phyloP scores from a whole-genome alignment of 2,797 vertebrate species.

The Sebastes steindachneri region DNA sequence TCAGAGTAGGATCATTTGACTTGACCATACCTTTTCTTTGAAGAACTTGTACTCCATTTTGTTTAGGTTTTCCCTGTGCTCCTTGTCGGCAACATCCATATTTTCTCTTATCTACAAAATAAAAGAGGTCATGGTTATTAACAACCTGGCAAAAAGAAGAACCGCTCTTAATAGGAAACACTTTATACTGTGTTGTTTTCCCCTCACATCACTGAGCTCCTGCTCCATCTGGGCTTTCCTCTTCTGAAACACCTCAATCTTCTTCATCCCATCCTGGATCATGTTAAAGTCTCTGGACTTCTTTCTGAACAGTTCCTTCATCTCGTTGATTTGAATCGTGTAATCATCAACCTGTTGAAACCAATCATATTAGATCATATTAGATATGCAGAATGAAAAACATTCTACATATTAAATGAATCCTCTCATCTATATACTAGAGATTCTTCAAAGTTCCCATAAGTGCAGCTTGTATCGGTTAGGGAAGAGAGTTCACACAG shows the following conservation, averaged over 20 bases:
- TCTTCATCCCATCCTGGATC: conserved; percentile 84
- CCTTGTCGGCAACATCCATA: conserved; percentile 78
- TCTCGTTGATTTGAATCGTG: conserved; percentile 73
- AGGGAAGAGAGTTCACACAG: conserved; percentile 57
- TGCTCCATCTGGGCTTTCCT: conserved; percentile 87
- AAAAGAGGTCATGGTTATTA: background rate
- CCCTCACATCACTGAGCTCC: conserved; percentile 84
- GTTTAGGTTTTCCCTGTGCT: conserved; percentile 82
- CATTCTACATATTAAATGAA: background rate
- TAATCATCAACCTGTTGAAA: conserved; percentile 80
- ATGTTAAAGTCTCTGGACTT: conserved; percentile 83
- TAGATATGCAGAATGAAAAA: background rate
- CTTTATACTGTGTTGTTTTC: background rate
- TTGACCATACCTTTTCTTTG: conserved; percentile 85
- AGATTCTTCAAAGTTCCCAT: conserved; percentile 47
- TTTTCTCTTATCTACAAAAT: conserved; percentile 83
- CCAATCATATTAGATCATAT: conserved; percentile 29
- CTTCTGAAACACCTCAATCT: conserved; percentile 82
- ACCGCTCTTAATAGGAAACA: background rate
- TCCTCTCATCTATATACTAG: background rate
- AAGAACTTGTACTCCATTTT: conserved; percentile 85
- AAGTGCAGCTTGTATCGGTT: conserved; percentile 43
- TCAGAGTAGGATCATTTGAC: background rate
- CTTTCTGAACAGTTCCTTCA: conserved; percentile 84
- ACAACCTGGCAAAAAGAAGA: background rate